Conservation (phyloP, 2,113 vertebrate species). For the Stigmatopora argus region DNA sequence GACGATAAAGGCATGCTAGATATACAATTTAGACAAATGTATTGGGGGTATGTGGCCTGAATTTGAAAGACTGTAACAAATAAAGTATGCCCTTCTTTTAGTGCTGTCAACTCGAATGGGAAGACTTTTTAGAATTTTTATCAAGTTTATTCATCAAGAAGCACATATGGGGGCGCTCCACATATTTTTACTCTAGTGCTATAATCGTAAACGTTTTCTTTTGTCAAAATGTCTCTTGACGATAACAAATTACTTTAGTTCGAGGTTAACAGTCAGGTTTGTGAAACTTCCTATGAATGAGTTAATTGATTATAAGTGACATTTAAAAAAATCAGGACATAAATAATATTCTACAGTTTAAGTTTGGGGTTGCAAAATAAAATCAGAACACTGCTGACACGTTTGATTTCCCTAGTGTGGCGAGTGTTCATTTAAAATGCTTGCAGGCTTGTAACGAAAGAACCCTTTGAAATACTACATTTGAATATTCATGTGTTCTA, state of each 20-base stretch:
- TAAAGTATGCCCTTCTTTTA: neutral
- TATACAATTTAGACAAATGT: neutral
- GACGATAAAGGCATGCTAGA: neutral
- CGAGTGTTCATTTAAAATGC: slow-evolving; percentile 28
- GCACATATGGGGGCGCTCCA: neutral
- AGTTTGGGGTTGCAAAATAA: slow-evolving; percentile 15
- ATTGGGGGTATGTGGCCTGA: neutral
- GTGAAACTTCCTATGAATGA: no score
- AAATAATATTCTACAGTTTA: slow-evolving; percentile 28
- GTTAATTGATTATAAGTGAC: neutral
- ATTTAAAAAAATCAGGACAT: neutral
- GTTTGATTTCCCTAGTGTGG: slow-evolving; percentile 15
- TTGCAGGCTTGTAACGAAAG: slow-evolving; percentile 23
- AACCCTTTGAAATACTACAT: slow-evolving; percentile 27
- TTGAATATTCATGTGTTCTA: slow-evolving; percentile 45
- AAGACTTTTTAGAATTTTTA: neutral
- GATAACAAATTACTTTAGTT: no score
- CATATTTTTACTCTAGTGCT: no score
- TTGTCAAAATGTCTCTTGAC: no score
- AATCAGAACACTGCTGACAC: slow-evolving; percentile 28
- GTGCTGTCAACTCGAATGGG: neutral
- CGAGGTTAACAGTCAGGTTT: no score
- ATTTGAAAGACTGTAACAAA: neutral
- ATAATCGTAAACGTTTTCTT: no score
- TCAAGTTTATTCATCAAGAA: neutral